Conservation (phyloP, 2,113 vertebrate species). For the Mustelus asterias region DNA sequence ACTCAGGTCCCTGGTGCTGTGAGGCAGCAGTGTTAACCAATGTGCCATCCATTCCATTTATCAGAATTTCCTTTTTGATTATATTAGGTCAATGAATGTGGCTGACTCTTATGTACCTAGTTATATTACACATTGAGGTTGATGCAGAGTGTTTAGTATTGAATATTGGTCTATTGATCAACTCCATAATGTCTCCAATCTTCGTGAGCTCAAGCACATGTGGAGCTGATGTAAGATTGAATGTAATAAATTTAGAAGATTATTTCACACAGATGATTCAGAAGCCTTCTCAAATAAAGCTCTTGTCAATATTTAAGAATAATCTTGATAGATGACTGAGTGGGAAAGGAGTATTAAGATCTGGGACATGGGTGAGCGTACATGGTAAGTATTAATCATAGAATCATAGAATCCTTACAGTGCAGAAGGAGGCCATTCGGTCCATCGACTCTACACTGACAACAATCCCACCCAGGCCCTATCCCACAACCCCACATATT, state of each 20-base stretch:
- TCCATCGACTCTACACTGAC: too few species aligned
- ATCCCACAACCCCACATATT: too few species aligned
- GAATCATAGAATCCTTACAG: too few species aligned
- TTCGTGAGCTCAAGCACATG: neutral
- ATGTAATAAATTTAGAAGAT: neutral
- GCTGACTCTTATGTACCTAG: neutral
- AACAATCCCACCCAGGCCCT: too few species aligned
- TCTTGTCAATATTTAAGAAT: neutral
- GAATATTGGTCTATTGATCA: neutral
- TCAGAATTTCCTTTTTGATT: neutral
- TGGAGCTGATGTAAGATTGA: neutral
- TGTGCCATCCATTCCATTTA: neutral
- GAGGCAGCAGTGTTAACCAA: too few species aligned
- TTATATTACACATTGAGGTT: neutral
- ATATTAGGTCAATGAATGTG: neutral
- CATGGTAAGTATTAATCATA: neutral
- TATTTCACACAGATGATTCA: neutral
- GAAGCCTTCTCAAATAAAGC: too few species aligned
- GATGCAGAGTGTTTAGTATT: neutral
- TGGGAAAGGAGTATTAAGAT: neutral
- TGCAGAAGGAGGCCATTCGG: too few species aligned
- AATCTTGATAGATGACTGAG: neutral
- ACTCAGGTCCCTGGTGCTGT: too few species aligned
- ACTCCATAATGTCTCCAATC: neutral
- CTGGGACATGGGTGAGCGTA: neutral